Evolutionary conservation across 1,140 invertebrate species (phyloP), one percentile per base, ranked within the genome.

Genomic region (Meteorus sp.): DNA sequence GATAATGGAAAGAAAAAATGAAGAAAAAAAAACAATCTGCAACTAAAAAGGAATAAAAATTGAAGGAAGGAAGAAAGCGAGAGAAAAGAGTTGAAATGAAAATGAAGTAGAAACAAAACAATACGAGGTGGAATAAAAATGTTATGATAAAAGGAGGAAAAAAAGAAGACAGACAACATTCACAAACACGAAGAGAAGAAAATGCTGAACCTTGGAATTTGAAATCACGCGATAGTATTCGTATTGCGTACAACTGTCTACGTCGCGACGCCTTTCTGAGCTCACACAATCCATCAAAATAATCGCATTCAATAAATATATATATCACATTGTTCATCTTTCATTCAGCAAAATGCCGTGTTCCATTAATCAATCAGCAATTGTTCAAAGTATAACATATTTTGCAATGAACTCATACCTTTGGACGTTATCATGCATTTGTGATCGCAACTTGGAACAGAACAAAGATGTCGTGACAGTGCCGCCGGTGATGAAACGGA

Each of bases 241-340:
- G n/a, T 37, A 29, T n/a, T n/a, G n/a, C n/a, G n/a, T n/a, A n/a
- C n/a, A n/a, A n/a, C n/a, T n/a, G n/a, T n/a, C n/a, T n/a, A 27
- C 44, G 25, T 56, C 54, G 54, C 31, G 54, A 56, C 41, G 54
- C 54, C 54, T 56, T 35, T 22, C 43, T 44, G n/a, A n/a, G n/a
- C n/a, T n/a, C n/a, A n/a, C n/a, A n/a, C n/a, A n/a, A n/a, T n/a
- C n/a, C n/a, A n/a, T n/a, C n/a, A n/a, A n/a, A n/a, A n/a, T n/a
- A n/a, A n/a, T n/a, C n/a, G n/a, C n/a, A n/a, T n/a, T n/a, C n/a
- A n/a, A n/a, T n/a, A n/a, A n/a, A n/a, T n/a, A n/a, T n/a, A n/a
- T n/a, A n/a, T n/a, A n/a, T n/a, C n/a, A n/a, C n/a, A n/a, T n/a
- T n/a, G n/a, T n/a, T n/a, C n/a, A n/a, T n/a, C n/a, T n/a, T n/a